Percentiles rank a stretch among this genome's conserved stretches.
These are phyloP conservation scores for Chloroclystis v-ata DNA, from an alignment of 2,888 invertebrate species.

Conservation along the genomic window DNA sequence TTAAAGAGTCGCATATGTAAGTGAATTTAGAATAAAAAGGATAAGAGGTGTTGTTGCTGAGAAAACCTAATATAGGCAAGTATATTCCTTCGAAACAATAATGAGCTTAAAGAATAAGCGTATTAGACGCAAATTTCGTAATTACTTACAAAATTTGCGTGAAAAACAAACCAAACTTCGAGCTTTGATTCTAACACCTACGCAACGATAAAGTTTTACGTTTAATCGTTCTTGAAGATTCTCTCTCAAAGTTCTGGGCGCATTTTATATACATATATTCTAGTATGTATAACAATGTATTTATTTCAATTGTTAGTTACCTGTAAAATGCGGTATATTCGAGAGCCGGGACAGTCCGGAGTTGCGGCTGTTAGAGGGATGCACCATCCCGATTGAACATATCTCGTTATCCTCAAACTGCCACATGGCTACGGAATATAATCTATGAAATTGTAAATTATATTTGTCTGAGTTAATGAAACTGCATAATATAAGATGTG, in stretches of 20 bases:
- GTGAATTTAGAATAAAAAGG: no score
- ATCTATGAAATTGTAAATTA: constrained; percentile 15
- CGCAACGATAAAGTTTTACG: not conserved
- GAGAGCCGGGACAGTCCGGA: constrained; percentile 81
- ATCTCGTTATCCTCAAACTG: constrained; percentile 85
- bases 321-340: constrained; percentile 68
- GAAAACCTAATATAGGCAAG: no score
- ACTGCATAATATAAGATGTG: constrained; percentile 55
- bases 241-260: no score
- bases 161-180: no score
- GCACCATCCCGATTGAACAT: constrained; percentile 90
- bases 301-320: constrained; percentile 34
- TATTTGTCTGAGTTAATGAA: constrained; percentile 47
- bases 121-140: no score
- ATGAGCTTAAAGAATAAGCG: no score
- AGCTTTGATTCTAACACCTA: not conserved
- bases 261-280: not conserved
- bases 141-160: no score
- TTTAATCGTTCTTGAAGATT: no score
- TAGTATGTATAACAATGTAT: not conserved
- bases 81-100: no score
- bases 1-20: no score
- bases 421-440: constrained; percentile 74
- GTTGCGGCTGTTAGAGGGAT: constrained; percentile 82
- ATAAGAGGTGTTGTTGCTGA: no score